Evolutionary conservation across 2,888 invertebrate species (phyloP), one percentile per base, ranked within the genome.

Genomic region (Slavum lentiscoides): DNA sequence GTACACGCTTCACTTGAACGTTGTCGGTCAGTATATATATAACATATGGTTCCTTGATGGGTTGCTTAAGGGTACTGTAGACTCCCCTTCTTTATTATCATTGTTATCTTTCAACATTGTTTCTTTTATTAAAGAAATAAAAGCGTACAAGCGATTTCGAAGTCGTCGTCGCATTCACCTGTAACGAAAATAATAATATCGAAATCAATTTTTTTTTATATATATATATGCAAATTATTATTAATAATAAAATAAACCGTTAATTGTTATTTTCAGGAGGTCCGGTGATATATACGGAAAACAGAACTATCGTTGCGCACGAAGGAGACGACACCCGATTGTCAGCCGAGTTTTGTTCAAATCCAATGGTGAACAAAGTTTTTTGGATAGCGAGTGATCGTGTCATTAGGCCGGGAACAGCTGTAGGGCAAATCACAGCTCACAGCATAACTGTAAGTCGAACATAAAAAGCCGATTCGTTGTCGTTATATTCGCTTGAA

Each of bases 321-420:
- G 80, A 80, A 72, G 93, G 93, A 55, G 91, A 91, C 83, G 89
- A 91, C 0, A 86, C 92, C 83, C 90, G 91, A 83, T 87, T 93
- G 64, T 89, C 90, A 62, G 91, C 92, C 84, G 92, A 92, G 86
- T 92, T 92, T 86, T 93, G 93, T 87, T 92, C 93, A 84, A 92
- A 93, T 87, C 94, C 94, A 5, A 88, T 90, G 62, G 90, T 91
- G 84, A 89, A 88, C 73, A 89, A 89, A 85, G 89, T 90, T 39
- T 87, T 90, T 83, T 92, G 92, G 92, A 88, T 91, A 84, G 89
- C 89, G 74, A 88, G 88, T 84, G 88, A 88, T 83, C 87, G 86
- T 83, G 88, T 89, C 53, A 89, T 89, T 84, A 86, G 87, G 82
- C 90, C 90, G 13, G 90, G 90, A 73, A 88, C 88, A 80, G 87